These are phyloP conservation scores for Eristalinus sepulchralis DNA, from an alignment of 2,888 invertebrate genomes.

Conservation along the genomic window DNA sequence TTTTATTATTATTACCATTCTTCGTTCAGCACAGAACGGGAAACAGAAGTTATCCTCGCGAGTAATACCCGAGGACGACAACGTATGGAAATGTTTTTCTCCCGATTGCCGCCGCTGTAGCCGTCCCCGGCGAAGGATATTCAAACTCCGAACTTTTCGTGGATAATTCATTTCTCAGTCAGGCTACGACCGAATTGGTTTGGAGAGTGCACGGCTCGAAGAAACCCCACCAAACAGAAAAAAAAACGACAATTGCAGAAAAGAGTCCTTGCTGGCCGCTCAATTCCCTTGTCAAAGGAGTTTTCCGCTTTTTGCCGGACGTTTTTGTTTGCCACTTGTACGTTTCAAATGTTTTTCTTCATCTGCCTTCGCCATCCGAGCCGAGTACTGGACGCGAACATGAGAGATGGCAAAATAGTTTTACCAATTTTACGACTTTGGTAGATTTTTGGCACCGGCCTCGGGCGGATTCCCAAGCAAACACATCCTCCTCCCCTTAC, in stretches of 20 bases:
- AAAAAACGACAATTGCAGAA: background rate
- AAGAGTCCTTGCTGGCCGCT: slow-evolving; percentile 22
- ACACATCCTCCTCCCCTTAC: background rate
- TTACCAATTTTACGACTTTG: slow-evolving; percentile 58
- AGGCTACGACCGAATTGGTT: slow-evolving; percentile 37
- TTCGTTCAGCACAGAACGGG: slow-evolving; percentile 50
- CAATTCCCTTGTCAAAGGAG: slow-evolving; percentile 52
- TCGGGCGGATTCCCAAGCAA: slow-evolving; percentile 20
- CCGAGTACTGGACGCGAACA: background rate
- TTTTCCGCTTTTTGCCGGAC: slow-evolving; percentile 24
- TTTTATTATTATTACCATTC: slow-evolving; percentile 70
- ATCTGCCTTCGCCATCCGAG: background rate
- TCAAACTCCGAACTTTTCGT: slow-evolving; percentile 57
- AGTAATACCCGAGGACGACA: slow-evolving; percentile 68
- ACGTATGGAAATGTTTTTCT: slow-evolving; percentile 66
- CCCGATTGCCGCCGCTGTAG: background rate
- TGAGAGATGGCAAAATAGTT: slow-evolving; percentile 33
- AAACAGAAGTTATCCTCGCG: slow-evolving; percentile 70
- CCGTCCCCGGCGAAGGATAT: slow-evolving; percentile 23
- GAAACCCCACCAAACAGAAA: background rate
- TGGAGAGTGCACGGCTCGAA: slow-evolving; percentile 9
- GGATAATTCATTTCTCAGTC: slow-evolving; percentile 66
- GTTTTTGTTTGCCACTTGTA: slow-evolving; percentile 1
- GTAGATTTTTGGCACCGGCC: slow-evolving; percentile 48
- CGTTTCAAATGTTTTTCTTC: slow-evolving; percentile 14